Evolutionary conservation across 2,888 invertebrate genomes (phyloP), one percentile per base, ranked within the genome.

Genomic region (Drosophila neotestacea): DNA sequence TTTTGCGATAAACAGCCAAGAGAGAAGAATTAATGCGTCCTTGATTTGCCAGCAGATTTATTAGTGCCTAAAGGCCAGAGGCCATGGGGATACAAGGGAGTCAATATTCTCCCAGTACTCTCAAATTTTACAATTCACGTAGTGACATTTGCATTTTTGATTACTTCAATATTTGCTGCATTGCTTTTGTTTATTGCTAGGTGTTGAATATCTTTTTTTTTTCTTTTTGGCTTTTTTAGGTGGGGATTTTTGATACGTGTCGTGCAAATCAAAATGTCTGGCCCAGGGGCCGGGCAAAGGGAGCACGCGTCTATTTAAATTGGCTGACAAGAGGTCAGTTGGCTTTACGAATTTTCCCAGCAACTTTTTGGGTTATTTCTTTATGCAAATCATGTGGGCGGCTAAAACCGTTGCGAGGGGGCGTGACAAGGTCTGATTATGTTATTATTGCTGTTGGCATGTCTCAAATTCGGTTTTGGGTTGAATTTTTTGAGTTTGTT

Each of bases 131-230:
- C 74, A 81, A 84, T 84, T 75, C 79, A 84, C 79, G 79, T 75
- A 52, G 69, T 74, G 71, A 78, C 70, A 85, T 86, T 85, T 85
- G 73, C 86, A 85, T 86, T 84, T 85, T 85, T 85, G 85, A 85
- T 85, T 85, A 77, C 77, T 70, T 52, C 73, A 81, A 81, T 85
- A 74, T 79, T 80, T 79, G 67, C 71, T 77, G 75, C 78, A 81
- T 68, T 73, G 68, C 62, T 69, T 64, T 75, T 67, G 54, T 66
- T 70, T 46, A 58, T 61, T 36, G 47, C 41, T 54, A 52, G 73
- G 60, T 73, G 69, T 67, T 47, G 54, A 46, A 60, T 50, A 44
- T 34, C 41, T 51, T 13, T 47, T 7, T 3, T 22, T 22, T 22
- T 22, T 61, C 16, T 41, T 32, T 32, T 28, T n/a, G 32, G 6